Evolutionary conservation across 2,888 invertebrate genomes (phyloP).

Genomic region (Conops quadrifasciatus): DNA sequence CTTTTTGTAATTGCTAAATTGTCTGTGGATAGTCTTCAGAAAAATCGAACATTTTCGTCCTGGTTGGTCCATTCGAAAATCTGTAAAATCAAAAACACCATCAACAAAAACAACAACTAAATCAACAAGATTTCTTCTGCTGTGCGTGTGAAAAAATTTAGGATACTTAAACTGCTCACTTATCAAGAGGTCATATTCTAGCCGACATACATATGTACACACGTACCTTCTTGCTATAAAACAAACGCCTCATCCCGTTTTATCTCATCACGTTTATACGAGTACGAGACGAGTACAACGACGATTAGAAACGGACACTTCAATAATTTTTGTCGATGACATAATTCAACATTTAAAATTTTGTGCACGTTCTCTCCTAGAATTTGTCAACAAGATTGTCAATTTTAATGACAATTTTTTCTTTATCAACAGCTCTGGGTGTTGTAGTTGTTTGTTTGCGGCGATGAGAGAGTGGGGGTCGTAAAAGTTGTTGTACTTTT

Average conservation of each 20-base stretch:
- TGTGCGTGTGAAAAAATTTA: background rate
- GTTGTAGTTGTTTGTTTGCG: background rate
- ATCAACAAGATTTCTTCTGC: background rate
- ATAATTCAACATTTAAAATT: conserved; percentile 25
- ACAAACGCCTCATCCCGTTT: too few relatives aligned
- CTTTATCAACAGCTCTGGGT: background rate
- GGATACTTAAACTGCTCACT: too few relatives aligned
- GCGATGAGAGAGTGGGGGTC: background rate
- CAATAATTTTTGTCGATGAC: conserved; percentile 19
- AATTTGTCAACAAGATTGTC: conserved; percentile 17
- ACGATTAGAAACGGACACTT: background rate
- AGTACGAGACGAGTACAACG: background rate
- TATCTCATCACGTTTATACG: too few relatives aligned
- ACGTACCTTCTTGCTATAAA: too few relatives aligned
- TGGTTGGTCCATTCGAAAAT: background rate
- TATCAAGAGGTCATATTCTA: background rate
- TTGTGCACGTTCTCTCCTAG: conserved; percentile 22
- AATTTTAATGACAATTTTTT: conserved; percentile 1
- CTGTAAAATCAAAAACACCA: background rate
- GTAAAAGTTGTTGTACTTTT: background rate
- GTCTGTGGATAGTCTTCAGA: too few relatives aligned
- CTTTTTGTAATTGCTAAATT: background rate
- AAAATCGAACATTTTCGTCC: conserved; percentile 9
- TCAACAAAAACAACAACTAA: background rate
- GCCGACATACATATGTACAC: too few relatives aligned